These are phyloP conservation scores for Syritta pipiens DNA, from an alignment of 2,888 invertebrate genomes.

Conservation along the genomic window DNA sequence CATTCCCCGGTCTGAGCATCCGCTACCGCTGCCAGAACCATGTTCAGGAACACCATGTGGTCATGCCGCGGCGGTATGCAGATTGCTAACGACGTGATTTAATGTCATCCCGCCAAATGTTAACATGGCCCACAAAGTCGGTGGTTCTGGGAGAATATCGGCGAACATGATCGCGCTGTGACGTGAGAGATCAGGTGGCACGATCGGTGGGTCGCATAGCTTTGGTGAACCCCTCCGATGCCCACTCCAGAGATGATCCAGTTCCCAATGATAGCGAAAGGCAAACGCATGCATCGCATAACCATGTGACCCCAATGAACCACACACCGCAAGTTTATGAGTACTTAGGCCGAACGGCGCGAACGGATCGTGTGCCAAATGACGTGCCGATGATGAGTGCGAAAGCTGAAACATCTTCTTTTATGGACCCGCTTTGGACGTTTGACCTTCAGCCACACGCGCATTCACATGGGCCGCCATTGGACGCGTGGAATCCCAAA, in stretches of 20 bases:
- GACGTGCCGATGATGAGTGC: constrained; percentile 47
- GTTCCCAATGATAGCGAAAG: no score
- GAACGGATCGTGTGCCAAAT: constrained; percentile 41
- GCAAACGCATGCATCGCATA: neutral
- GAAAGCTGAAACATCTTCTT: constrained; percentile 33
- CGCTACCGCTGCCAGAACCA: constrained; percentile 16
- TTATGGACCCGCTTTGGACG: constrained; percentile 14
- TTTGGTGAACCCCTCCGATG: constrained; percentile 17
- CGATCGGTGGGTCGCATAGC: constrained; percentile 43
- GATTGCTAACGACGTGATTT: constrained; percentile 61
- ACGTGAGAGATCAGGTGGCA: constrained; percentile 41
- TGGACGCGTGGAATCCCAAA: constrained; percentile 48
- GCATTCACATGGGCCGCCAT: constrained; percentile 40
- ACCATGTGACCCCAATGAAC: constrained; percentile 5
- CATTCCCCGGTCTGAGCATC: constrained; percentile 10
- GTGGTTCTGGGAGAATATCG: constrained; percentile 13
- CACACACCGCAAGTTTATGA: constrained; percentile 10
- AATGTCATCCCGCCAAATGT: constrained; percentile 65
- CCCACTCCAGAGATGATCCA: constrained; percentile 27
- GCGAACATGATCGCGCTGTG: constrained; percentile 29
- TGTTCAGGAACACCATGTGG: constrained; percentile 42
- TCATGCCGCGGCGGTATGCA: constrained; percentile 39
- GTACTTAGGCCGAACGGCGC: constrained; percentile 1
- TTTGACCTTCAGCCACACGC: constrained; percentile 55
- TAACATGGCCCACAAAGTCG: constrained; percentile 45